Evolutionary conservation across 2,888 invertebrate species (phyloP).

Genomic region (Eupeodes latifasciatus): DNA sequence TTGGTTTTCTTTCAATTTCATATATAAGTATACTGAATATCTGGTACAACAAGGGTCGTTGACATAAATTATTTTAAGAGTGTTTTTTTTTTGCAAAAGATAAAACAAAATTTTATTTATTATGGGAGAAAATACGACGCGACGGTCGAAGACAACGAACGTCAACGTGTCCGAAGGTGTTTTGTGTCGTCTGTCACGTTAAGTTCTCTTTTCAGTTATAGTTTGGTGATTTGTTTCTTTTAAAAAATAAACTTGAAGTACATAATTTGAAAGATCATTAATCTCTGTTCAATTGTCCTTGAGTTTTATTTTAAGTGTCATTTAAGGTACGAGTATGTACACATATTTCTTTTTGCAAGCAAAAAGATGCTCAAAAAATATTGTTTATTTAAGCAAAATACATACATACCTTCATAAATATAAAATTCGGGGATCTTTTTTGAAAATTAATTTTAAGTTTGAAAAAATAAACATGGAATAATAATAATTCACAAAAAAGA

Average conservation of each 20-base stretch:
- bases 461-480: no score
- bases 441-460: neutral
- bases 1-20: neutral
- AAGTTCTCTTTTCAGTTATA: slow-evolving; percentile 29
- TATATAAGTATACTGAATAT: slow-evolving; percentile 32
- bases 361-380: slow-evolving; percentile 4
- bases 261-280: slow-evolving; percentile 30
- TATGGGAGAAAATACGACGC: slow-evolving; percentile 12
- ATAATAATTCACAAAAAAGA: no score
- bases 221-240: slow-evolving; percentile 24
- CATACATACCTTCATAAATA: no score
- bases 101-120: slow-evolving; percentile 32
- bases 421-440: neutral
- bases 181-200: slow-evolving; percentile 1
- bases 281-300: slow-evolving; percentile 41
- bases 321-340: neutral
- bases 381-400: neutral
- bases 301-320: slow-evolving; percentile 1
- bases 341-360: neutral
- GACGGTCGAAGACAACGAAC: neutral
- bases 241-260: slow-evolving; percentile 25
- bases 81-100: slow-evolving; percentile 43
- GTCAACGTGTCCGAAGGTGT: slow-evolving; percentile 48
- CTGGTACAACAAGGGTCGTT: slow-evolving; percentile 66
- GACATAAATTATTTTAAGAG: slow-evolving; percentile 63